Conservation (phyloP, 2,888 invertebrate genomes). For the Tortricodes alternella region DNA sequence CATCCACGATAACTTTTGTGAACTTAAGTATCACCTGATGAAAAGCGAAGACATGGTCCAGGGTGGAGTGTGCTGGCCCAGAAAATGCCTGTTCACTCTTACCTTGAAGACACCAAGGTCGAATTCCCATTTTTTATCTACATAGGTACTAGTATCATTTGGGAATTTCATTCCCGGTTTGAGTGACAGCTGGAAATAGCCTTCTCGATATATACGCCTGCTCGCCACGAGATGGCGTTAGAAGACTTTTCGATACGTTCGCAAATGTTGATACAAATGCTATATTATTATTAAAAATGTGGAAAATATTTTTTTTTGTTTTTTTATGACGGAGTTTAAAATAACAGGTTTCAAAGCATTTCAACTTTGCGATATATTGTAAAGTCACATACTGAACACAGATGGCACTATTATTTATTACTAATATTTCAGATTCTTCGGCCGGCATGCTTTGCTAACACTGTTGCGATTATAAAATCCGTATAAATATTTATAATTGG, state of each 20-base stretch:
- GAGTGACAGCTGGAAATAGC: not conserved
- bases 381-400: not conserved
- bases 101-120: too few species aligned
- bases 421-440: conserved; percentile 24
- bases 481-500: too few species aligned
- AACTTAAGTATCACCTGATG: too few species aligned
- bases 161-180: too few species aligned
- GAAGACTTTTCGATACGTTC: not conserved
- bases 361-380: not conserved
- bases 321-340: too few species aligned
- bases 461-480: conserved; percentile 1
- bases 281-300: not conserved
- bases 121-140: too few species aligned
- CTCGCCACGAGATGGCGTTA: conserved; percentile 3
- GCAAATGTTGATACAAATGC: not conserved
- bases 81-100: too few species aligned
- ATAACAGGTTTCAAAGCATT: not conserved
- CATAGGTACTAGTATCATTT: too few species aligned
- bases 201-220: not conserved
- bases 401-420: conserved; percentile 21
- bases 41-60: too few species aligned
- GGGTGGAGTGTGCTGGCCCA: too few species aligned
- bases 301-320: too few species aligned
- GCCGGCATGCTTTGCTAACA: conserved; percentile 20
- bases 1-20: too few species aligned